Percentiles rank a stretch among this genome's conserved stretches.
Conservation (phyloP, 2,888 invertebrate species). For the Plemyria rubiginata region DNA sequence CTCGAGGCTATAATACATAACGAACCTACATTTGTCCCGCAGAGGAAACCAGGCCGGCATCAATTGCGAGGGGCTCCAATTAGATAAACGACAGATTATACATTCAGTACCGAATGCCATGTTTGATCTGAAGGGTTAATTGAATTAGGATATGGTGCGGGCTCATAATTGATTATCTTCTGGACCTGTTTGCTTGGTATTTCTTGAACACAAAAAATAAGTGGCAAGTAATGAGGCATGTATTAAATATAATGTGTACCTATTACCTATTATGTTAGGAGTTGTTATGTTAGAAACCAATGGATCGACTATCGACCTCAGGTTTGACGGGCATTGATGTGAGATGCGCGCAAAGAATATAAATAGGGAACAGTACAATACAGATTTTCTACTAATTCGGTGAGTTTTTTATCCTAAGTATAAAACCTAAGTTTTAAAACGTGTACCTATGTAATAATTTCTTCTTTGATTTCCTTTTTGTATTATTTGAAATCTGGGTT, state of each 20-base stretch:
- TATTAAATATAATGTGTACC: neutral
- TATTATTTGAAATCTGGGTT: constrained; percentile 17
- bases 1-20: constrained; percentile 8
- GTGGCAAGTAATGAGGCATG: neutral
- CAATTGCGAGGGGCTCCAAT: constrained; percentile 42
- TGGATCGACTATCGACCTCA: neutral
- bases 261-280: neutral
- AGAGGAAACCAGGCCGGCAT: constrained; percentile 38
- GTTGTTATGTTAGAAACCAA: neutral
- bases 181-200: constrained; percentile 8
- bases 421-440: neutral
- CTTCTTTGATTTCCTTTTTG: neutral
- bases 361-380: no score
- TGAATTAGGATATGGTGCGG: constrained; percentile 42
- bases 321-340: neutral
- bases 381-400: no score
- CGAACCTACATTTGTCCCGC: constrained; percentile 26
- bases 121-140: constrained; percentile 44
- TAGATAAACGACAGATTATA: constrained; percentile 44
- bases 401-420: no score
- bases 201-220: constrained; percentile 6
- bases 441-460: neutral
- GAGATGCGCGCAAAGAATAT: no score
- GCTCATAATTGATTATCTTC: constrained; percentile 36
- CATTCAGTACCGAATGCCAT: constrained; percentile 40